Evolutionary conservation across 2,888 invertebrate genomes (phyloP).

Genomic region (Luffia ferchaultella): DNA sequence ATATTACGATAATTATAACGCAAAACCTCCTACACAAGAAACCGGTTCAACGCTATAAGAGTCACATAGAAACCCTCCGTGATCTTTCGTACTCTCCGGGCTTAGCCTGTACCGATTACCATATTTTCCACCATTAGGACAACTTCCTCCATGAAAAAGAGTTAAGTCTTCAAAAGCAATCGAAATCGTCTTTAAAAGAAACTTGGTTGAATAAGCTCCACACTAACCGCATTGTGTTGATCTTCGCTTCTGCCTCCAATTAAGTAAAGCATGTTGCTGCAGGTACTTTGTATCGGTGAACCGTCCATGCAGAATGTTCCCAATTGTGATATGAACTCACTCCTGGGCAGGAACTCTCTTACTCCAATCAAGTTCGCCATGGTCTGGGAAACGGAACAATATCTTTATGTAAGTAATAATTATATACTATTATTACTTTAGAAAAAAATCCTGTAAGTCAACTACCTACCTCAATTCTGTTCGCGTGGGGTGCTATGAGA

Average conservation of each 20-base stretch:
- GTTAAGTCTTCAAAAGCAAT: no score
- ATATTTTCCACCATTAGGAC: no score
- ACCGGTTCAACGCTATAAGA: no score
- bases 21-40: no score
- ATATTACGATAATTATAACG: no score
- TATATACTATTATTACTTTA: no score
- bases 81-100: no score
- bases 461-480: not conserved
- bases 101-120: no score
- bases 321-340: constrained; percentile 49
- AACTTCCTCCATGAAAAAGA: no score
- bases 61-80: no score
- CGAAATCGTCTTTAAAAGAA: no score
- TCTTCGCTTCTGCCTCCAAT: constrained; percentile 62
- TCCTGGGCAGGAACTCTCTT: constrained; percentile 68
- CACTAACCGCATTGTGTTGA: constrained; percentile 56
- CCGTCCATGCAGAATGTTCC: constrained; percentile 57
- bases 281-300: constrained; percentile 56
- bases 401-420: not conserved
- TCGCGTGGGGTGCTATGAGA: constrained; percentile 8
- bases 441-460: not conserved
- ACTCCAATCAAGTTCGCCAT: constrained; percentile 41
- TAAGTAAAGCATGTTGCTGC: constrained; percentile 69
- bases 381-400: constrained; percentile 23
- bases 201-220: no score